Conservation (phyloP, 2,113 vertebrate genomes). For the Channa argus region DNA sequence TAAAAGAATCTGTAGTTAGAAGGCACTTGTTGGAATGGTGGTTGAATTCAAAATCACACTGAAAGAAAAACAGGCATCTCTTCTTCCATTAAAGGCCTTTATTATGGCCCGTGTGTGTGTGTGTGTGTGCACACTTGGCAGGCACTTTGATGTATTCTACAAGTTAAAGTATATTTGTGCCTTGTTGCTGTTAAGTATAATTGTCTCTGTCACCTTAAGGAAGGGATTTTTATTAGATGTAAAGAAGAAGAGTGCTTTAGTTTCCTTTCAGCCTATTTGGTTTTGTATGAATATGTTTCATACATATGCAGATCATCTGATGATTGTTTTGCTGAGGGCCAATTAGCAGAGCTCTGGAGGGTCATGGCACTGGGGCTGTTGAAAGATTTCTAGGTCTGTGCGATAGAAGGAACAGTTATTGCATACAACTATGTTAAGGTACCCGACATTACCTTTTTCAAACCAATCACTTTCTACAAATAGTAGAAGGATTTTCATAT, state of each 20-base stretch:
- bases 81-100: constrained; percentile 20
- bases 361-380: neutral
- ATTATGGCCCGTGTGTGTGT: neutral
- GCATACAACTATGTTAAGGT: neutral
- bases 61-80: constrained; percentile 30
- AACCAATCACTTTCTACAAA: neutral
- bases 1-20: neutral
- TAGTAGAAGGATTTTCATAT: neutral
- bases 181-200: constrained; percentile 11
- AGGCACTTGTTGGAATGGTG: constrained; percentile 31
- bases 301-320: constrained; percentile 2
- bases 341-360: neutral
- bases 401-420: neutral
- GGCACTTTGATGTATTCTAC: neutral
- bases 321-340: constrained; percentile 24
- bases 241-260: constrained; percentile 7
- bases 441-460: neutral
- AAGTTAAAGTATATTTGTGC: constrained; percentile 10
- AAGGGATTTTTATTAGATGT: neutral
- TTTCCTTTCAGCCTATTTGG: constrained; percentile 24
- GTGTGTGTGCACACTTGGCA: neutral
- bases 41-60: constrained; percentile 41
- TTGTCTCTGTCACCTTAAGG: neutral
- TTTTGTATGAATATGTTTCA: constrained; percentile 16
- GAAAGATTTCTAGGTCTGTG: neutral